A percentile compares a stretch with the other conserved stretches of the same genome.
Evolutionary conservation across 1,140 invertebrate genomes (phyloP).

Genomic region (Habropoda laboriosa): DNA sequence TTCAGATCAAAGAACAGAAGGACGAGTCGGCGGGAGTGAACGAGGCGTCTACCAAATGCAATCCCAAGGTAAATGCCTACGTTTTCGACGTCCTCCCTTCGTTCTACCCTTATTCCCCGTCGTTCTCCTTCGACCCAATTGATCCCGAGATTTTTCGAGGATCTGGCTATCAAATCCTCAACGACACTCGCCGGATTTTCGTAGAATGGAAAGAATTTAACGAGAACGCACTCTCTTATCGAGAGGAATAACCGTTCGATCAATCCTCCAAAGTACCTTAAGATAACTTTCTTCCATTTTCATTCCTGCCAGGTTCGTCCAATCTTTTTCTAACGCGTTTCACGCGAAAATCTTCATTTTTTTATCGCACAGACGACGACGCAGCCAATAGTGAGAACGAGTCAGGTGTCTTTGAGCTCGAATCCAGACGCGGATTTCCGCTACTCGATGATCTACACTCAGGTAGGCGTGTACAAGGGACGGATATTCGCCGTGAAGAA

Average conservation of each 20-base stretch:
- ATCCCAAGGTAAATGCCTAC: conserved; percentile 67
- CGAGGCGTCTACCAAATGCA: conserved; percentile 62
- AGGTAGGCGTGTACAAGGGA: conserved; percentile 94
- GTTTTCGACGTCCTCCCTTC: neutral
- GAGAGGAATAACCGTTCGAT: too few relatives aligned
- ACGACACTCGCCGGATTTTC: neutral
- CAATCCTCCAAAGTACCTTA: too few relatives aligned
- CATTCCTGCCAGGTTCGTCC: too few relatives aligned
- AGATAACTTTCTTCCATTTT: too few relatives aligned
- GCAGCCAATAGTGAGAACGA: conserved; percentile 88
- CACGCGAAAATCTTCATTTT: neutral
- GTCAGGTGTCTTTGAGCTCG: conserved; percentile 92
- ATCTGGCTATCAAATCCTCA: neutral
- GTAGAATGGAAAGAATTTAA: neutral
- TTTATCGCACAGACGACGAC: conserved; percentile 36
- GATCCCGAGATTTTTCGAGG: neutral
- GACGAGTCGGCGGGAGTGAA: conserved; percentile 74
- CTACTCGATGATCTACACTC: conserved; percentile 93
- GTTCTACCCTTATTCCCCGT: neutral
- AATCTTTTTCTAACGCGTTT: neutral
- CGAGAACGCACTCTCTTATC: too few relatives aligned
- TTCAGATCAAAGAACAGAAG: conserved; percentile 84
- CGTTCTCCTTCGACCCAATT: neutral
- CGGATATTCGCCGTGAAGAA: conserved; percentile 93
- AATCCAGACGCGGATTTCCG: conserved; percentile 92